These are phyloP conservation scores for Criorhina ranunculi DNA, from an alignment of 2,888 invertebrate genomes.

Conservation along the genomic window DNA sequence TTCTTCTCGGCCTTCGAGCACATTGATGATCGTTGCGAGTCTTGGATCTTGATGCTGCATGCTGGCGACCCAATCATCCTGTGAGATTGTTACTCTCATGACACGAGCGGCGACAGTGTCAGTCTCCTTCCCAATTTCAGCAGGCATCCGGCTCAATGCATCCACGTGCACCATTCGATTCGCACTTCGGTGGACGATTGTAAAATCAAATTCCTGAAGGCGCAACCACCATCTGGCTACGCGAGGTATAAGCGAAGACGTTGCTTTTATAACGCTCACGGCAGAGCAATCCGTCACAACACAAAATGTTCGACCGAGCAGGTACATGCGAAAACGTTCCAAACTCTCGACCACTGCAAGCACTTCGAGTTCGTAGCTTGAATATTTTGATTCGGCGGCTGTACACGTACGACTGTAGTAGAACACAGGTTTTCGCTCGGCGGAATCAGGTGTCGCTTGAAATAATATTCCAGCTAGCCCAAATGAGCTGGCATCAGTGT, in stretches of 20 bases:
- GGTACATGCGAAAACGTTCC: constrained; percentile 29
- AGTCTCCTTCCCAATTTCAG: constrained; percentile 16
- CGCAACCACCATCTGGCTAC: constrained; percentile 19
- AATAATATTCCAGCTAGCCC: constrained; percentile 34
- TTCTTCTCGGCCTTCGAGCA: constrained; percentile 19
- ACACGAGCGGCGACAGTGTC: constrained; percentile 22
- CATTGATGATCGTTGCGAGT: constrained; percentile 20
- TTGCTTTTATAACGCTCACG: constrained; percentile 20
- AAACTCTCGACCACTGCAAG: constrained; percentile 29
- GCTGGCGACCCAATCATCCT: constrained; percentile 24
- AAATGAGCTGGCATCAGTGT: constrained; percentile 30
- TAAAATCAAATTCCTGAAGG: constrained; percentile 17
- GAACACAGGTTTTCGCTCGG: constrained; percentile 32
- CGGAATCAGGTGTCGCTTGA: constrained; percentile 26
- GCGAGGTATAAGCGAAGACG: constrained; percentile 31
- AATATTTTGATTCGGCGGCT: constrained; percentile 14
- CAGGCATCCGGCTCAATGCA: constrained; percentile 21
- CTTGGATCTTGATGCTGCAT: constrained; percentile 28
- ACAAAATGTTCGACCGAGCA: constrained; percentile 25
- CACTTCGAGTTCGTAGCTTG: constrained; percentile 36
- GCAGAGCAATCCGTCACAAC: constrained; percentile 30
- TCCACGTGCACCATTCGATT: constrained; percentile 31
- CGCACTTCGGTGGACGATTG: constrained; percentile 14
- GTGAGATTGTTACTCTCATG: constrained; percentile 11
- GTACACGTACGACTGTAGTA: constrained; percentile 30